Conservation (phyloP, 2,888 invertebrate species). For the Liodrosophila aerea region DNA sequence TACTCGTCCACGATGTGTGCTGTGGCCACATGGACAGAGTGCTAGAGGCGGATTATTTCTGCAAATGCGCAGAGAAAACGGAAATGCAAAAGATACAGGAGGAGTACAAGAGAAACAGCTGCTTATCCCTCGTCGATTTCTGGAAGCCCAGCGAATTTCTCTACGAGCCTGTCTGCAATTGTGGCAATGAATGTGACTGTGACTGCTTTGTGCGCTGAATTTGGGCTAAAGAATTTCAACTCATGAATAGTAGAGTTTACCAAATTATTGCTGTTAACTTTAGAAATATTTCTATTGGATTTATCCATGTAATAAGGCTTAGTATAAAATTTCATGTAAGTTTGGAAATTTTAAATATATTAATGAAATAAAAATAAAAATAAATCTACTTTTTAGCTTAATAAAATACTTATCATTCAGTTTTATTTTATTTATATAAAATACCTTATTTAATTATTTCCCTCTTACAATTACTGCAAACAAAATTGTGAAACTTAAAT, state of each 20-base stretch:
- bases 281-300: too few relatives aligned
- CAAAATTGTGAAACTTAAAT: too few relatives aligned
- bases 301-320: too few relatives aligned
- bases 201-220: conserved; percentile 10
- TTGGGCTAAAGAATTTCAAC: too few relatives aligned
- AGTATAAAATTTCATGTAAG: too few relatives aligned
- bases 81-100: conserved; percentile 10
- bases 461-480: too few relatives aligned
- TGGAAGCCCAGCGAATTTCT: conserved; percentile 61
- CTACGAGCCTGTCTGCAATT: conserved; percentile 43
- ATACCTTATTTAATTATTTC: too few relatives aligned
- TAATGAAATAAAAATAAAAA: too few relatives aligned
- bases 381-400: too few relatives aligned
- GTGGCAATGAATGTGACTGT: conserved; percentile 7
- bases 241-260: too few relatives aligned
- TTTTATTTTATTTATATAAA: background rate
- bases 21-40: conserved; percentile 21
- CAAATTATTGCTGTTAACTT: too few relatives aligned
- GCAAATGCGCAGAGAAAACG: conserved; percentile 24
- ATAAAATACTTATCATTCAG: background rate
- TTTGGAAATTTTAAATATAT: too few relatives aligned
- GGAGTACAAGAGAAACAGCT: conserved; percentile 16
- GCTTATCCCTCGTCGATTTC: conserved; percentile 44
- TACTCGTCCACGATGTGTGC: conserved; percentile 37
- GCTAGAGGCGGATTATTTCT: conserved; percentile 29